These are phyloP conservation scores for Drymodes brunneopygia DNA, from an alignment of 2,113 vertebrate species.

Conservation along the genomic window DNA sequence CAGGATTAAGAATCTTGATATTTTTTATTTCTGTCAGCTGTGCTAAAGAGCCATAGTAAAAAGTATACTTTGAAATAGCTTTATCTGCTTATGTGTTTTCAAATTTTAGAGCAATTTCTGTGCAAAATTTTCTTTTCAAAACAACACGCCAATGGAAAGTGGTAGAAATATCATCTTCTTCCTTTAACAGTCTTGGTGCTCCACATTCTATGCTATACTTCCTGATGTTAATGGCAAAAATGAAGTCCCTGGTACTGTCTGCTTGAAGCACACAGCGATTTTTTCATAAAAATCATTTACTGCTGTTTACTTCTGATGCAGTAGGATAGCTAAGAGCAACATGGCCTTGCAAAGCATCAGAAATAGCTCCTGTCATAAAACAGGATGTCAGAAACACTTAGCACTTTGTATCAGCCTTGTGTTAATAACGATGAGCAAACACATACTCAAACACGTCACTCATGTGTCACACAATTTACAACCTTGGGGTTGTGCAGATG, in stretches of 20 bases:
- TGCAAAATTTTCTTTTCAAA: not conserved
- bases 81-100: not conserved
- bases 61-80: not conserved
- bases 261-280: not conserved
- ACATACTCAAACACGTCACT: not conserved
- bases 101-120: not conserved
- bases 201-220: not conserved
- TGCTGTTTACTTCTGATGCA: not conserved
- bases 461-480: not conserved
- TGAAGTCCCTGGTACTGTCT: not conserved
- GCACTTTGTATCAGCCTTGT: not conserved
- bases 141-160: not conserved
- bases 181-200: not conserved
- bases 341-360: not conserved
- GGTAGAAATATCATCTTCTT: not conserved
- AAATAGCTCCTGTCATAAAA: not conserved
- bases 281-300: not conserved
- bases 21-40: not conserved
- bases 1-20: not conserved
- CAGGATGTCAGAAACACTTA: not conserved
- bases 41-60: not conserved
- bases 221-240: not conserved
- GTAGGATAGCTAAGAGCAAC: not conserved
- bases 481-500: fast-evolving
- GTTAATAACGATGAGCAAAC: not conserved